Conservation (phyloP, 2,888 invertebrate genomes). For the Lysandra bellargus region DNA sequence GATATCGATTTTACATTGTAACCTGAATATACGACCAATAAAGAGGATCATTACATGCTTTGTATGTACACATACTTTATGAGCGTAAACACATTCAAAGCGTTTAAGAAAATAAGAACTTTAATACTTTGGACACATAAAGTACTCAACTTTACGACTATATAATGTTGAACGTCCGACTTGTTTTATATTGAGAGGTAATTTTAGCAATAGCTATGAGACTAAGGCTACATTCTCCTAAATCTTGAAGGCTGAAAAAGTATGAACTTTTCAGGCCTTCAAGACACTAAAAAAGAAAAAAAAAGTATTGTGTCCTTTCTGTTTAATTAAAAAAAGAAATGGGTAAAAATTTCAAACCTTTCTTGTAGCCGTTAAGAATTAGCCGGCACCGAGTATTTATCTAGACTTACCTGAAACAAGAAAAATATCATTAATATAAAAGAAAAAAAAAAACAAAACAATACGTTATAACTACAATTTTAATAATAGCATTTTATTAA, state of each 20-base stretch:
- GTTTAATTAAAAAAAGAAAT: no score
- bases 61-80: constrained; percentile 15
- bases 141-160: not conserved
- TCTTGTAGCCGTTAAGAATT: not conserved
- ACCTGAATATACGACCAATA: constrained; percentile 11
- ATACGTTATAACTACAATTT: no score
- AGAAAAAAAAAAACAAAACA: no score
- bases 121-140: not conserved
- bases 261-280: no score
- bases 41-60: constrained; percentile 8
- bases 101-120: constrained; percentile 12
- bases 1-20: constrained; percentile 16
- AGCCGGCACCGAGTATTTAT: not conserved
- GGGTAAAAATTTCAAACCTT: not conserved
- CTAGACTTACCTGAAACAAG: constrained; percentile 2
- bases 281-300: no score
- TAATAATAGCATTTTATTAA: no score
- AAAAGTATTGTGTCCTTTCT: no score
- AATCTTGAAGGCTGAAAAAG: not conserved
- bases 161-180: not conserved
- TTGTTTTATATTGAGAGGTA: not conserved
- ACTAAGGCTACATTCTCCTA: no score
- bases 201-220: not conserved
- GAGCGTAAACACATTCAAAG: constrained; percentile 5
- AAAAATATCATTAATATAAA: not conserved